These are phyloP conservation scores for Alfaro cultratus DNA, from an alignment of 2,797 vertebrate species.

Conservation along the genomic window DNA sequence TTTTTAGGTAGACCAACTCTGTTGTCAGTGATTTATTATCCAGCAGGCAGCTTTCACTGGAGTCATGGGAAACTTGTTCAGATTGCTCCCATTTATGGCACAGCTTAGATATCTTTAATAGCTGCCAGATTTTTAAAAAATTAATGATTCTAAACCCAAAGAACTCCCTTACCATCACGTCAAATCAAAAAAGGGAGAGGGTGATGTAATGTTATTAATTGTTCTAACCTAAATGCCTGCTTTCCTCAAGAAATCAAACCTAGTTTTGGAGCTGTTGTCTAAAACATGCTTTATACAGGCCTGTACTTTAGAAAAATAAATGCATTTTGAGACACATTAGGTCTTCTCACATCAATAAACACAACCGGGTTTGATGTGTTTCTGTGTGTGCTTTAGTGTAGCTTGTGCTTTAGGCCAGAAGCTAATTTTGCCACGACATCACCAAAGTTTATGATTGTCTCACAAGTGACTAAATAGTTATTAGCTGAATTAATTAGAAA, in stretches of 20 bases:
- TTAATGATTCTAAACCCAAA: constrained; percentile 12
- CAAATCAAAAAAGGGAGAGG: constrained; percentile 33
- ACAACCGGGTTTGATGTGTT: neutral
- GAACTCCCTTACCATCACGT: constrained; percentile 14
- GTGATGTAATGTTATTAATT: constrained; percentile 28
- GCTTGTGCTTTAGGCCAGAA: neutral
- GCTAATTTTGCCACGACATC: neutral
- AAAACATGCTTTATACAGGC: neutral
- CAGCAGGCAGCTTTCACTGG: constrained; percentile 42
- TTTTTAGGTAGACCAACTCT: constrained; percentile 21
- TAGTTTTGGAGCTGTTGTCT: neutral
- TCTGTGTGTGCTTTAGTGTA: neutral
- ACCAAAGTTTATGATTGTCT: neutral
- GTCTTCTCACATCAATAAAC: neutral
- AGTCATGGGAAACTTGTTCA: constrained; percentile 54
- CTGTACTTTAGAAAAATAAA: neutral
- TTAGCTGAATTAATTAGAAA: neutral
- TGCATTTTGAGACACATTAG: neutral
- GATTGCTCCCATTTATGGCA: constrained; percentile 51
- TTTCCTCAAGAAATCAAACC: neutral
- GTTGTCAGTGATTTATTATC: constrained; percentile 50
- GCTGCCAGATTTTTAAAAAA: constrained; percentile 37
- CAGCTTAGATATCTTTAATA: constrained; percentile 37
- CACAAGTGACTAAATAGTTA: neutral
- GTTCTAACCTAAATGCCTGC: constrained; percentile 6